Base-by-base conservation (phyloP, 2,113 vertebrate species). In the Phrynosoma blainvillii region DNA sequence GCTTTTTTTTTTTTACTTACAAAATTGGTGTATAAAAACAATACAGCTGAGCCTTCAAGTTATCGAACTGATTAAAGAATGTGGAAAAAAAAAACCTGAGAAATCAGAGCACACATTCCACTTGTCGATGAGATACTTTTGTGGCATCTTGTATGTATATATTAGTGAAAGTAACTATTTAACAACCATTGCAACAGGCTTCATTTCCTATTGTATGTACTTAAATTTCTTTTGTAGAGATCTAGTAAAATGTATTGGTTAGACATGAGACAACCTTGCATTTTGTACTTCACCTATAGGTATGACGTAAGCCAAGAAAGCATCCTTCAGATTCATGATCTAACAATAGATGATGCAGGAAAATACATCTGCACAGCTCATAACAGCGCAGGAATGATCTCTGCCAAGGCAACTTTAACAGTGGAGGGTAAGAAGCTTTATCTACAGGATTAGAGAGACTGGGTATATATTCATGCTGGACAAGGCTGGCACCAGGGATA, bases 201-300 rank as follows among this genome's bases (percentile, higher is more conserved):
- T 96, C 96, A 96, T 98, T 98, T 98, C 97, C 96, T 98, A 98
- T 95, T 97, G 95, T 98, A 98, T 92, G 95, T 94, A 96, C 92
- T 96, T 93, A 92, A 94, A 93, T 97, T 97, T 97, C 92, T 97
- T 98, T 98, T 98, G 95, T 99, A 98, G 98, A 95, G 96, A 95
- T 96, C 93, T 95, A 97, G 95, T 95, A 96, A 97, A 95, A 96
- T 97, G 95, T 98, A 98, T 98, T 99, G 40, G 13, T n/a, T 9
- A 13, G 12, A 1, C 54, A 84, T 42, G 62, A 23, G 12, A 40
- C 30, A 32, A 36, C 2, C 54, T 62, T 56, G 47, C 7, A 9
- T 83, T 77, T 62, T 76, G 56, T 25, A 40, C 65, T 54, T 88
- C 88, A 9, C 27, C 76, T 7, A 0, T 90, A 98, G 98, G 94